Conservation (phyloP, 2,888 invertebrate genomes). For the Lagria hirta region DNA sequence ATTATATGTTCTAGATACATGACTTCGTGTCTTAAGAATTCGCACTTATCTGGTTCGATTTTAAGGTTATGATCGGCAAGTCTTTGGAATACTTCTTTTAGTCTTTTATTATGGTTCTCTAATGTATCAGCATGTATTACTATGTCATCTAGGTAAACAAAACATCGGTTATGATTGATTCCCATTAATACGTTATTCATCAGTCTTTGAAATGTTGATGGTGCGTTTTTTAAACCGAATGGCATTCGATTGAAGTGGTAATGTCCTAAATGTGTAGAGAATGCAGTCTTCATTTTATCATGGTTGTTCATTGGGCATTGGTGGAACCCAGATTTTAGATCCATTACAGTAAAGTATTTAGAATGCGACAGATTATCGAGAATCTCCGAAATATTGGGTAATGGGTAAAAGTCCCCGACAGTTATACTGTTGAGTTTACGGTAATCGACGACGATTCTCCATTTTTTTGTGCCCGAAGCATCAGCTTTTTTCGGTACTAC, state of each 20-base stretch:
- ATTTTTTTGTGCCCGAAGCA: constrained; percentile 36
- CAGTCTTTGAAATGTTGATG: constrained; percentile 40
- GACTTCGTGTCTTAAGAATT: background rate
- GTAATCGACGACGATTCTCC: constrained; percentile 47
- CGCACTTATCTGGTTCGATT: constrained; percentile 1
- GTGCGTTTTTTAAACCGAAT: constrained; percentile 51
- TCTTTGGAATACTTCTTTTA: constrained; percentile 34
- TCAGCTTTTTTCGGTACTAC: constrained; percentile 43
- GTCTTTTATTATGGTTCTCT: constrained; percentile 32
- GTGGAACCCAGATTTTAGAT: constrained; percentile 49
- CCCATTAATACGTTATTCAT: constrained; percentile 41
- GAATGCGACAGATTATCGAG: constrained; percentile 46
- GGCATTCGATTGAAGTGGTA: constrained; percentile 46
- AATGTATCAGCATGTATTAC: constrained; percentile 37
- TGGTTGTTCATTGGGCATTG: constrained; percentile 41
- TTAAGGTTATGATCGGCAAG: constrained; percentile 27
- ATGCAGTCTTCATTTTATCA: constrained; percentile 46
- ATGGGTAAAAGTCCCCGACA: constrained; percentile 43
- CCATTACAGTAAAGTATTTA: constrained; percentile 47
- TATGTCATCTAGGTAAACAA: constrained; percentile 48
- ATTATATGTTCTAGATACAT: background rate
- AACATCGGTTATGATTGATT: constrained; percentile 35
- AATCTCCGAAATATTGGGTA: constrained; percentile 47
- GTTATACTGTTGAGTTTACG: constrained; percentile 48
- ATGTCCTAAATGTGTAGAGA: constrained; percentile 42